phyloP scores from a whole-genome alignment of 2,888 invertebrate genomes.

The Ischnura elegans region DNA sequence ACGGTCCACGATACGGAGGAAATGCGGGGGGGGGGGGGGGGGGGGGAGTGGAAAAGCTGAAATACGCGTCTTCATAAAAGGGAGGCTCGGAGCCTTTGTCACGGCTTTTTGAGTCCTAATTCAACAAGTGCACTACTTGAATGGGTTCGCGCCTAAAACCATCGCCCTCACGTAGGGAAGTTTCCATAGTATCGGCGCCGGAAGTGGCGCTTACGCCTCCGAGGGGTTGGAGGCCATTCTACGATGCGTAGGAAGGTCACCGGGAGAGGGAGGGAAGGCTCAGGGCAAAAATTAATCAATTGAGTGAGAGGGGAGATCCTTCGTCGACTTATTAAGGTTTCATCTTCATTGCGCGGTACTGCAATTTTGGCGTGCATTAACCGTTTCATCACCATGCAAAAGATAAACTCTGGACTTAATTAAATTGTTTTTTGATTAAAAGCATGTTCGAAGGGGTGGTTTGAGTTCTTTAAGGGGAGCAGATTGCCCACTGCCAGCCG shows the following conservation, averaged over 20 bases:
- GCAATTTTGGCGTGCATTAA: no score
- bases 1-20: not conserved
- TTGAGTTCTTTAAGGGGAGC: not conserved
- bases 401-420: not conserved
- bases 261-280: not conserved
- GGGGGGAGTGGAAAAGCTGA: no score
- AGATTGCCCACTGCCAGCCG: not conserved
- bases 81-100: not conserved
- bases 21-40: no score
- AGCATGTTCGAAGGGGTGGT: not conserved
- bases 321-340: not conserved
- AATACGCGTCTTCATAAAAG: constrained; percentile 11
- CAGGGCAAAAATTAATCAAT: not conserved
- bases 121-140: constrained; percentile 30
- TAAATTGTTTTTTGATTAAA: constrained; percentile 9
- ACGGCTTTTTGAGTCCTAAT: constrained; percentile 28
- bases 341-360: not conserved
- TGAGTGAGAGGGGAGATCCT: not conserved
- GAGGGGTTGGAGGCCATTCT: not conserved
- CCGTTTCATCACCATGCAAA: not conserved
- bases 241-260: not conserved
- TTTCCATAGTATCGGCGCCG: not conserved
- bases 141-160: not conserved
- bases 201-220: not conserved
- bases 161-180: not conserved